These are phyloP conservation scores for Antheraea pernyi DNA, from an alignment of 1,140 invertebrate species.

Conservation along the genomic window DNA sequence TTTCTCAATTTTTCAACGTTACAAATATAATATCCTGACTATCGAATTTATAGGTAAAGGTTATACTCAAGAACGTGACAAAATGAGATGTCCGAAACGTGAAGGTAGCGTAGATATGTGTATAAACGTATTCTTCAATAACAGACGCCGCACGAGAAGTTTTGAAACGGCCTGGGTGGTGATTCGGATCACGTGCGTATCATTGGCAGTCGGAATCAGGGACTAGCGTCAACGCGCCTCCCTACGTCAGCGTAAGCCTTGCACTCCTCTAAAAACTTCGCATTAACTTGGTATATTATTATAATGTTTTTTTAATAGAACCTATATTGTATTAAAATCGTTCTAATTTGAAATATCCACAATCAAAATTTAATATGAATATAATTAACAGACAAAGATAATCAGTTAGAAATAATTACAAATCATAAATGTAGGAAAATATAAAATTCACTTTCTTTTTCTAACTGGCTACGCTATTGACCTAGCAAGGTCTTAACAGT, in stretches of 20 bases:
- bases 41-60: background rate
- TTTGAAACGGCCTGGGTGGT: conserved; percentile 28
- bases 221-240: conserved; percentile 40
- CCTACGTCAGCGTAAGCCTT: conserved; percentile 18
- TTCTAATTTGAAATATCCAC: too few species aligned
- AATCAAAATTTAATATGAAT: too few species aligned
- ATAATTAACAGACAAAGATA: too few species aligned
- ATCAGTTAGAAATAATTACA: too few species aligned
- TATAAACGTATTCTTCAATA: conserved; percentile 40
- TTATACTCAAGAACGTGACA: background rate
- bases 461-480: too few species aligned
- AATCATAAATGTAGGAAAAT: too few species aligned
- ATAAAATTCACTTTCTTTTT: too few species aligned
- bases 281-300: too few species aligned
- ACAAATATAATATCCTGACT: background rate
- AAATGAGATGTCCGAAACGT: conserved; percentile 19
- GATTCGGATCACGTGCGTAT: conserved; percentile 46
- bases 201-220: conserved; percentile 51
- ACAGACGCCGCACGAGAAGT: conserved; percentile 23
- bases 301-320: too few species aligned
- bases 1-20: background rate
- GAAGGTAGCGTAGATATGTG: conserved; percentile 23
- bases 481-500: too few species aligned
- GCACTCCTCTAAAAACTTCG: conserved; percentile 17
- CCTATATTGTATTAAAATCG: too few species aligned